A percentile compares a stretch with the other conserved stretches of the same genome.
Evolutionary conservation across 2,888 invertebrate species (phyloP).

Genomic region (Drosophila pseudotalamancana): DNA sequence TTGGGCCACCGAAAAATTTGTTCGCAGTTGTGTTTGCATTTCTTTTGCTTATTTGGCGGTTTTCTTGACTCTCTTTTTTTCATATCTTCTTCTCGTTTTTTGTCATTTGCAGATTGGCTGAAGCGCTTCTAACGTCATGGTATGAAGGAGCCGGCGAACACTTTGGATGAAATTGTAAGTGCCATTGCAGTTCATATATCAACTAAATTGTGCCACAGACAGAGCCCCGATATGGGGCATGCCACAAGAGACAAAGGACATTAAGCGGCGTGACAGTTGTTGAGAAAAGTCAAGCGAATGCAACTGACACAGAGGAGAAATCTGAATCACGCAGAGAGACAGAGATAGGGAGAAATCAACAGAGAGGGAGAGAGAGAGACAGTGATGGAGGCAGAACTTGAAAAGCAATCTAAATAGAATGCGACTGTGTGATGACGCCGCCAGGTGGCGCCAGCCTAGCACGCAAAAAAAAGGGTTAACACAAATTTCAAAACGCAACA

Average conservation of each 20-base stretch:
- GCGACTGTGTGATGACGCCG: slow-evolving; percentile 53
- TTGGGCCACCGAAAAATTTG: neutral
- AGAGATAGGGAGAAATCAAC: neutral
- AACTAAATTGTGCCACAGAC: slow-evolving; percentile 24
- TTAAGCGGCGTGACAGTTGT: slow-evolving; percentile 22
- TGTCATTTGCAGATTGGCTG: slow-evolving; percentile 86
- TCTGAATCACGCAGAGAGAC: fast-evolving
- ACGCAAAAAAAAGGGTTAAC: slow-evolving; percentile 25
- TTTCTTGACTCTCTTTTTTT: slow-evolving; percentile 14
- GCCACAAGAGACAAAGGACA: slow-evolving; percentile 15
- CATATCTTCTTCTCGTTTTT: slow-evolving; percentile 47
- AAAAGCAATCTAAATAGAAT: slow-evolving; percentile 77
- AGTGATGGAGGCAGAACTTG: slow-evolving; percentile 13
- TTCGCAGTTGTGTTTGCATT: slow-evolving; percentile 13
- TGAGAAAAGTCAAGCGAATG: slow-evolving; percentile 51
- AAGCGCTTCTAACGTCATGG: slow-evolving; percentile 89
- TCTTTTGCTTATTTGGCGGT: slow-evolving; percentile 19
- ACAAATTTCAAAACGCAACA: slow-evolving; percentile 40
- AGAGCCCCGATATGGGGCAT: neutral
- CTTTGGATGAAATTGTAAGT: slow-evolving; percentile 92
- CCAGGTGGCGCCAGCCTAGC: slow-evolving; percentile 64
- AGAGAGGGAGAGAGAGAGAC: fast-evolving
- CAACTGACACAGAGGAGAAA: slow-evolving; percentile 56
- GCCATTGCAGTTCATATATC: slow-evolving; percentile 36
- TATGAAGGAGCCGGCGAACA: slow-evolving; percentile 94